Evolutionary conservation across 2,888 invertebrate genomes (phyloP), one percentile per base, ranked within the genome.

Genomic region (Muschampia staudingeri): DNA sequence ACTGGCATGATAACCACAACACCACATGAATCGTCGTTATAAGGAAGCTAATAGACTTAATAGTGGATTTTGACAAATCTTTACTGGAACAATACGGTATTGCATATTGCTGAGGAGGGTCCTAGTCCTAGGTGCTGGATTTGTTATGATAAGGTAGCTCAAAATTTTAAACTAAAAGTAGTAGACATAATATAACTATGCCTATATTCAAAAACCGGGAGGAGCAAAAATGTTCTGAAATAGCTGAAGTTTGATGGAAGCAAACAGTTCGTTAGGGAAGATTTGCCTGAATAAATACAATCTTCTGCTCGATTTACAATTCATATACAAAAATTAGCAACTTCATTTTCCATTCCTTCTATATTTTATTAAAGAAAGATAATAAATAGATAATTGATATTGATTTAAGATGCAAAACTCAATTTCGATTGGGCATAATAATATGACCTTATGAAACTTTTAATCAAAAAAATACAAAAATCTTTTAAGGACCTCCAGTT

Each of bases 241-340:
- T 93, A 91, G 91, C 90, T 71, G n/a, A 89, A 95, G 93, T 94
- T 95, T 91, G 91, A 88, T 89, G 91, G 90, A 91, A 93, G 93
- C 92, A 95, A 95, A 95, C 94, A 95, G 93, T 94, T 95, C 95
- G 95, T 95, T 95, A 95, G 93, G 92, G 90, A 92, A 93, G 91
- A 93, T 93, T 94, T 93, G 91, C 91, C 90, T 93, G 94, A 95
- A 94, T 95, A 95, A 95, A 95, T 93, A 94, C 91, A 94, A 94
- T 94, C 92, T 94, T 93, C 91, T 90, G 91, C 91, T 91, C 90
- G 90, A 95, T 95, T 95, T 95, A 93, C 94, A 95, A 95, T 94
- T 95, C 94, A 92, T 94, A 93, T 93, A 91, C 80, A 78, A 81
- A 84, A 86, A 87, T 87, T 84, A 86, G 85, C 82, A 83, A 82